Evolutionary conservation across 1,140 invertebrate species (phyloP).

Genomic region (Euschistus heros): DNA sequence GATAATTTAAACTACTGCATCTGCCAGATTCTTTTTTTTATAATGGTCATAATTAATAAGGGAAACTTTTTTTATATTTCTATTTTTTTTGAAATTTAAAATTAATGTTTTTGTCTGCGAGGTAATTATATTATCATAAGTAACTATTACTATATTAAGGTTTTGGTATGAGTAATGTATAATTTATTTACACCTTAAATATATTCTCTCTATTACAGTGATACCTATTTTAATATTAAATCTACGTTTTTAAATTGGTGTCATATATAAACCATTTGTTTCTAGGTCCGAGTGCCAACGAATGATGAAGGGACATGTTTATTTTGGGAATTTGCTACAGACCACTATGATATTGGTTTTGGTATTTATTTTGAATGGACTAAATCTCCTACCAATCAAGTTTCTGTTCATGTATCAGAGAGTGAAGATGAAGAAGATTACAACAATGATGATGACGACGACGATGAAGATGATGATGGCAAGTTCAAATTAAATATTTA

Average conservation of each 20-base stretch:
- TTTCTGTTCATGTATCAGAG: constrained; percentile 82
- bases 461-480: constrained; percentile 31
- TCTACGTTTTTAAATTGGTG: background rate
- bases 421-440: constrained; percentile 83
- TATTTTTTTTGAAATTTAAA: too few species aligned
- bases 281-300: constrained; percentile 83
- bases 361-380: constrained; percentile 98
- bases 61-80: too few species aligned
- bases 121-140: too few species aligned
- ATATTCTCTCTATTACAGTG: background rate
- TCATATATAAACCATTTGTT: constrained; percentile 16
- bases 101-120: too few species aligned
- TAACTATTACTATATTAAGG: too few species aligned
- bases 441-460: constrained; percentile 59
- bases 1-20: too few species aligned
- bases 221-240: background rate
- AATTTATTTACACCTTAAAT: too few species aligned
- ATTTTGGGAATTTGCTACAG: constrained; percentile 99
- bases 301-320: constrained; percentile 85
- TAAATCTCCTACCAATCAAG: constrained; percentile 68
- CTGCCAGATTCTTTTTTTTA: too few species aligned
- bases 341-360: constrained; percentile 97
- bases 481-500: background rate
- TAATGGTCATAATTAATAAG: too few species aligned
- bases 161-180: too few species aligned